Base-by-base conservation (phyloP, 2,113 vertebrate genomes). In the Eonycteris spelaea region DNA sequence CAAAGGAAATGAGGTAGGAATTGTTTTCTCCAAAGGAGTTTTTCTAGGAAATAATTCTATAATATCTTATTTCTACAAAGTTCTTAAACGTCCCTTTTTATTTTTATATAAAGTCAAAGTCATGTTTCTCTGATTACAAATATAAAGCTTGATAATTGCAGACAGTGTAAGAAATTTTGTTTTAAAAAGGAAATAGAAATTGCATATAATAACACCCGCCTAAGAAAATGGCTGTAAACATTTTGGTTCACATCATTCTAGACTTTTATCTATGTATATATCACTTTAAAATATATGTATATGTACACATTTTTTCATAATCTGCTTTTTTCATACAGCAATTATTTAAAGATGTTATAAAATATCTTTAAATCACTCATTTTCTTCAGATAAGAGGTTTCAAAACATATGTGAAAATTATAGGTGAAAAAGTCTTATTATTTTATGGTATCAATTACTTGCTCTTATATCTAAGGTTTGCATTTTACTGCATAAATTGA, bases 1-100 rank as follows among this genome's bases (percentile, higher is more conserved):
- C 96, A 99, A 99, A 98, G 99, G 99, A 96, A 99, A 99, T 53
- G 99, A 99, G 99, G 99, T 99, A 97, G 84, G 98, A 88, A 63
- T 89, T 35, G 4, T 45, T 79, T 92, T 67, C 65, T 92, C 28
- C 33, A n/a, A 33, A 43, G 87, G 7, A 82, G 63, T 63, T 84
- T 86, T 93, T 77, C 74, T 79, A 74, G 30, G 30, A 95, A 91
- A 67, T 30, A 78, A 55, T 71, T 63, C n/a, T 85, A 21, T 71
- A 21, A 73, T 35, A 28, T n/a, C 19, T 61, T 40, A 24, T 65
- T 70, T 95, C 61, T 77, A 55, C 22, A 79, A 96, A 84, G 14
- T 28, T 93, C 68, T 96, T 86, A 70, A 88, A 61, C 9, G 15
- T 24, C 22, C 67, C 55, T 88, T 77, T 14, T 84, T 68, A 73